Percentiles rank a stretch among this genome's conserved stretches.
Conservation (phyloP, 2,113 vertebrate genomes). For the Chionomys nivalis region DNA sequence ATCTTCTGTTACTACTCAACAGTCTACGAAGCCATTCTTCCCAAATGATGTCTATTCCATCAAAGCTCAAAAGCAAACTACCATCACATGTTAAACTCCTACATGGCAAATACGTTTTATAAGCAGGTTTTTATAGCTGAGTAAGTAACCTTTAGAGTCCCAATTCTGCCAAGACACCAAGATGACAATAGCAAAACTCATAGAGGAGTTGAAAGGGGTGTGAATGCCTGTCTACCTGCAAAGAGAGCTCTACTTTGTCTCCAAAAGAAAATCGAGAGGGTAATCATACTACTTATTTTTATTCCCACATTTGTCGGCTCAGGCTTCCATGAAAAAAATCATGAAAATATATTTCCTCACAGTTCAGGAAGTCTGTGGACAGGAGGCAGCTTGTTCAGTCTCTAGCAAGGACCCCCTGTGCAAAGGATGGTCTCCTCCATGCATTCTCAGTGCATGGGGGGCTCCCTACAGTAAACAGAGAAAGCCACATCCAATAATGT, state of each 20-base stretch:
- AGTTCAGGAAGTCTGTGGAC: neutral
- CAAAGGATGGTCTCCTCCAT: neutral
- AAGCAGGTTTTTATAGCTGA: neutral
- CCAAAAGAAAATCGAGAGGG: slow-evolving; percentile 26
- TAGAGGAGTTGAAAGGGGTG: neutral
- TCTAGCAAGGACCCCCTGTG: neutral
- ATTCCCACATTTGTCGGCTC: neutral
- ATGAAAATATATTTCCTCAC: slow-evolving; percentile 23
- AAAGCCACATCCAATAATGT: neutral
- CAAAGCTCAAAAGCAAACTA: slow-evolving; percentile 25
- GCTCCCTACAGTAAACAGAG: neutral
- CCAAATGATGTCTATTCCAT: neutral
- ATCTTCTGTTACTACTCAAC: neutral
- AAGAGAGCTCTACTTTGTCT: neutral
- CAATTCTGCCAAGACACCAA: slow-evolving; percentile 4
- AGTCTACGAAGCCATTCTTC: neutral
- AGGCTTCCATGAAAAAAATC: neutral
- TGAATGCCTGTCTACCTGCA: neutral
- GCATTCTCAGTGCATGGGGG: neutral
- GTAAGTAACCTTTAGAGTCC: neutral
- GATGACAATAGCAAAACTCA: neutral
- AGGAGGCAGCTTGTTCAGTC: neutral
- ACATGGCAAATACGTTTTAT: slow-evolving; percentile 6
- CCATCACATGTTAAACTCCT: neutral
- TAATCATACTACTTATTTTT: slow-evolving; percentile 25